phyloP scores from a whole-genome alignment of 2,797 vertebrate genomes.

The Crocodylus rhombifer region DNA sequence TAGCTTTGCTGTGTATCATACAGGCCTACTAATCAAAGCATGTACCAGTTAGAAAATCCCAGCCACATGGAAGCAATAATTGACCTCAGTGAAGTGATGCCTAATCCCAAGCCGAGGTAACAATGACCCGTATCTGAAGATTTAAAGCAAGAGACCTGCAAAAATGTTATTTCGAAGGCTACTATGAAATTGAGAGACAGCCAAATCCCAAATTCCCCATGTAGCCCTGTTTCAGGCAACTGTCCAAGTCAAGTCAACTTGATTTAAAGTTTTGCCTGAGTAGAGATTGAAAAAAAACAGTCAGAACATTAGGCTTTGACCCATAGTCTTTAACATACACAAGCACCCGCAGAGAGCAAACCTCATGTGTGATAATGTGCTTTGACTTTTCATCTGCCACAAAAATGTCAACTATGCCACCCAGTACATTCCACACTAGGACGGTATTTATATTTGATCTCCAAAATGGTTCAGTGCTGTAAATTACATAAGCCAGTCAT shows the following conservation, averaged over 20 bases:
- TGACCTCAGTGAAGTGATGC: neutral
- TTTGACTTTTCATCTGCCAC: constrained; percentile 63
- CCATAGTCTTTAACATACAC: constrained; percentile 18
- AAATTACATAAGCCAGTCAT: constrained; percentile 61
- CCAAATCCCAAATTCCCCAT: constrained; percentile 26
- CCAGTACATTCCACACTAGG: constrained; percentile 45
- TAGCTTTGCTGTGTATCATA: neutral
- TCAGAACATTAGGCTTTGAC: constrained; percentile 35
- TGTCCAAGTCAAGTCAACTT: constrained; percentile 53
- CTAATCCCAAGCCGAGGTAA: neutral
- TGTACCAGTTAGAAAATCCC: neutral
- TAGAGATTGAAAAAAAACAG: constrained; percentile 58
- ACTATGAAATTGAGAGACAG: constrained; percentile 7
- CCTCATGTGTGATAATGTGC: constrained; percentile 39
- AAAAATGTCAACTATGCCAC: constrained; percentile 47
- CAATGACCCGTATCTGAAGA: neutral
- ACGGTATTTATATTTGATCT: constrained; percentile 53
- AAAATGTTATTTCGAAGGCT: neutral
- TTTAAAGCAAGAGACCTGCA: neutral
- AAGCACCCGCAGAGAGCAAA: neutral
- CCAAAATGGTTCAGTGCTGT: constrained; percentile 17
- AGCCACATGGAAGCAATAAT: neutral
- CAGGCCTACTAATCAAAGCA: neutral
- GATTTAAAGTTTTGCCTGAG: constrained; percentile 48
- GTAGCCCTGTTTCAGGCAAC: constrained; percentile 39